These are phyloP conservation scores for Ctenopoma multispine DNA, from an alignment of 2,797 vertebrate species.

Conservation along the genomic window DNA sequence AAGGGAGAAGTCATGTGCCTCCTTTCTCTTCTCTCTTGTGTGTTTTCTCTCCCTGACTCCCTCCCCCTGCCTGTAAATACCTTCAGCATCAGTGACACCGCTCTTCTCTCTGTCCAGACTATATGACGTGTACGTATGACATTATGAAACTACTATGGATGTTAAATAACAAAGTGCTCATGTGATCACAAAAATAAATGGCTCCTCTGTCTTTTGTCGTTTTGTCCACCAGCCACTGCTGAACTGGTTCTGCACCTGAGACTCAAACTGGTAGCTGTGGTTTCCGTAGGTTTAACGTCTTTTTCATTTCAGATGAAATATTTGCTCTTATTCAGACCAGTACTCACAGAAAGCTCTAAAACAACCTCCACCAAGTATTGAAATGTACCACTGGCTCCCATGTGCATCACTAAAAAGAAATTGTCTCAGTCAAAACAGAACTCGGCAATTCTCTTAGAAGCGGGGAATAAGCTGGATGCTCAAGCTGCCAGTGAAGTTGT, in stretches of 20 bases:
- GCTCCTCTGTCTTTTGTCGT: constrained; percentile 69
- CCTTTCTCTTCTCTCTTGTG: constrained; percentile 4
- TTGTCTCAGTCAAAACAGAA: too few species aligned
- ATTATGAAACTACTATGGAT: constrained; percentile 83
- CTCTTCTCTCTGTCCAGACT: constrained; percentile 72
- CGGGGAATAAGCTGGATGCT: too few species aligned
- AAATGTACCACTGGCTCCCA: too few species aligned
- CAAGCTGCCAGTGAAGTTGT: too few species aligned
- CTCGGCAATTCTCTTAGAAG: too few species aligned
- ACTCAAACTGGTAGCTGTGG: background rate
- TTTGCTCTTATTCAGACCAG: too few species aligned
- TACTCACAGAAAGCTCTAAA: too few species aligned
- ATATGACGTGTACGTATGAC: constrained; percentile 77
- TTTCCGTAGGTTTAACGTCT: too few species aligned
- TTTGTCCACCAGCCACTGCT: background rate
- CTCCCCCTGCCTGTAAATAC: constrained; percentile 77
- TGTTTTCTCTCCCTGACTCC: constrained; percentile 23
- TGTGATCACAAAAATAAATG: constrained; percentile 75
- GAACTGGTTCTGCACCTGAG: too few species aligned
- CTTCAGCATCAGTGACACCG: constrained; percentile 68
- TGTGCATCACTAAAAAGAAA: too few species aligned
- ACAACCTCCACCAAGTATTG: too few species aligned
- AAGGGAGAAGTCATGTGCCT: background rate
- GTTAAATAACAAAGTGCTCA: constrained; percentile 86
- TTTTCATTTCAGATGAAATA: too few species aligned